Evolutionary conservation across 1,140 invertebrate species (phyloP).

Genomic region (Capitella teleta): DNA sequence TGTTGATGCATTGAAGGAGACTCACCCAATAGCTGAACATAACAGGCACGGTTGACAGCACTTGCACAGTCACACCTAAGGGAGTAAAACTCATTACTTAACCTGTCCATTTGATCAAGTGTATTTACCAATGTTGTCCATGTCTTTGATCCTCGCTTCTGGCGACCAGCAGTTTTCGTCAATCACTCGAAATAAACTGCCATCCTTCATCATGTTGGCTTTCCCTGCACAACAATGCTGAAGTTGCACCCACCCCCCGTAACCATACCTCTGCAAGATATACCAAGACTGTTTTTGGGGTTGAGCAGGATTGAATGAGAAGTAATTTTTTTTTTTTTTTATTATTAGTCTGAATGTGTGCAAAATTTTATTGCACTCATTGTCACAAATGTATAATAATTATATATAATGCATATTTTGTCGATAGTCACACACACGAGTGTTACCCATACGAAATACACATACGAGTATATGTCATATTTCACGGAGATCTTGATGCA

Average conservation of each 20-base stretch:
- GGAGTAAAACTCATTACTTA: slow-evolving; percentile 10
- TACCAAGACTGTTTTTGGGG: not conserved
- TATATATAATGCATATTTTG: too few species aligned
- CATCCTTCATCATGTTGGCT: slow-evolving; percentile 50
- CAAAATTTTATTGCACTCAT: too few species aligned
- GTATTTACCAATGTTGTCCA: slow-evolving; percentile 39
- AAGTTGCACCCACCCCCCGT: slow-evolving; percentile 49
- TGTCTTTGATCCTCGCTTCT: slow-evolving; percentile 31
- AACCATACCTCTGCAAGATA: slow-evolving; percentile 46
- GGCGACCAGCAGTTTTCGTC: slow-evolving; percentile 50
- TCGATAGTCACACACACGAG: not conserved
- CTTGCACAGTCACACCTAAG: slow-evolving; percentile 48
- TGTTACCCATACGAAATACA: not conserved
- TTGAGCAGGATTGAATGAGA: not conserved
- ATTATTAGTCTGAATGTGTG: not conserved
- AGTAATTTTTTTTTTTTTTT: not conserved
- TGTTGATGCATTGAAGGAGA: too few species aligned
- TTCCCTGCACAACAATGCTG: slow-evolving; percentile 32
- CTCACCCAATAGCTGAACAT: slow-evolving; percentile 56
- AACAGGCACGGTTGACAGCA: slow-evolving; percentile 54
- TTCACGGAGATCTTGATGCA: too few species aligned
- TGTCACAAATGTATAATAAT: too few species aligned
- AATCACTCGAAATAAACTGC: slow-evolving; percentile 48
- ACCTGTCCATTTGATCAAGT: not conserved
- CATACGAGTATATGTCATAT: too few species aligned